These are phyloP conservation scores for Coendou prehensilis DNA, from an alignment of 2,797 vertebrate species.

Conservation along the genomic window DNA sequence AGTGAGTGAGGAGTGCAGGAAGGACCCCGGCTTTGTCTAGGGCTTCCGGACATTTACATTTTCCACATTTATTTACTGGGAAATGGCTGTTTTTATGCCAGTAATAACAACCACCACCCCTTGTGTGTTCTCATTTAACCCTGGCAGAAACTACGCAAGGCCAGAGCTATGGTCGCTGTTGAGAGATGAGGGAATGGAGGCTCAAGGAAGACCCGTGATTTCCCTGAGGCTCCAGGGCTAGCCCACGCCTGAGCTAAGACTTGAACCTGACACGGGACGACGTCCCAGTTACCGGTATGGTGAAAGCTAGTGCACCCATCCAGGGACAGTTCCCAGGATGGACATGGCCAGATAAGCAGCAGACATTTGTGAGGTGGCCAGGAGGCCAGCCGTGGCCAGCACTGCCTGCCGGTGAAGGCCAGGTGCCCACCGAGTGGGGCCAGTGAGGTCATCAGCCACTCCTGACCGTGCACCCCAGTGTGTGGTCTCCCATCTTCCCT, in stretches of 20 bases:
- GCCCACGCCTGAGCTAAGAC: background rate
- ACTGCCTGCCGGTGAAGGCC: background rate
- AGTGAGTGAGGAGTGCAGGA: background rate
- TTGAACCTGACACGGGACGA: background rate
- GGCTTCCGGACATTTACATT: slow-evolving; percentile 64
- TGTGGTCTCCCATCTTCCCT: background rate
- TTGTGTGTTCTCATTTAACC: slow-evolving; percentile 26
- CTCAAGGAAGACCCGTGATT: background rate
- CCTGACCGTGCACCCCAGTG: background rate
- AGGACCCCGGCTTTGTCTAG: slow-evolving; percentile 49
- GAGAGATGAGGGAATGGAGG: background rate
- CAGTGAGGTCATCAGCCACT: background rate
- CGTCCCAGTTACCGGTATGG: background rate
- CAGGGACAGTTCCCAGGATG: background rate
- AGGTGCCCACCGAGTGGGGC: background rate
- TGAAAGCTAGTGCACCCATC: too few species aligned
- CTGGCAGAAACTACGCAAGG: background rate
- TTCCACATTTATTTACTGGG: slow-evolving; percentile 46
- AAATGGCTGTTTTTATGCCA: slow-evolving; percentile 68
- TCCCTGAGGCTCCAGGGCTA: background rate
- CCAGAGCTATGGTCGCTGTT: background rate
- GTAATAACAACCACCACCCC: slow-evolving; percentile 60
- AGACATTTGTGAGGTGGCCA: background rate
- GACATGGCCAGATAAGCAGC: background rate
- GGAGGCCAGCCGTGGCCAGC: background rate